These are phyloP conservation scores for Lycodopsis pacificus DNA, from an alignment of 2,797 vertebrate species.

Conservation along the genomic window DNA sequence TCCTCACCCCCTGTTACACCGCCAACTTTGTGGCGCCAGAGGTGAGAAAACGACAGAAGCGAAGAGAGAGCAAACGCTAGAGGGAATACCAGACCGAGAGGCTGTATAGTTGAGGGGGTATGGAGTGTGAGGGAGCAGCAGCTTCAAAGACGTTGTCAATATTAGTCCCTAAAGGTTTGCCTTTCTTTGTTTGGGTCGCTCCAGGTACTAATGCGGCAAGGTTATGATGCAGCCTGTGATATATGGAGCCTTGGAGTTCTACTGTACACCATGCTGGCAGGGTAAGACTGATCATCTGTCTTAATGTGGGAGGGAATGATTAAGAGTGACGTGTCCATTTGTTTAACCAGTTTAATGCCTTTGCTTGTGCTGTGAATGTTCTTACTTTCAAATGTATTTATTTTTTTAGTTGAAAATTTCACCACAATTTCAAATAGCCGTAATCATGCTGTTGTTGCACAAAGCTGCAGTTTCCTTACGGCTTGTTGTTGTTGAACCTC, in stretches of 20 bases:
- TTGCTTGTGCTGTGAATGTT: not conserved
- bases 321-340: not conserved
- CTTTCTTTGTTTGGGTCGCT: slow-evolving; percentile 34
- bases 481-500: not conserved
- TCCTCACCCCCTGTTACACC: slow-evolving; percentile 97
- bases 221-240: slow-evolving; percentile 98
- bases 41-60: slow-evolving; percentile 76
- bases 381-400: not conserved
- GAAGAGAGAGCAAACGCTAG: not conserved
- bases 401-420: not conserved
- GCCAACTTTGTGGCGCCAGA: slow-evolving; percentile 99
- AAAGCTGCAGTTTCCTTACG: not conserved
- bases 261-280: slow-evolving; percentile 97
- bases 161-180: slow-evolving; percentile 7
- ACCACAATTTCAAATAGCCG: not conserved
- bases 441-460: not conserved
- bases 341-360: not conserved
- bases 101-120: not conserved
- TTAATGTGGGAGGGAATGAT: slow-evolving; percentile 10
- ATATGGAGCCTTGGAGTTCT: slow-evolving; percentile 99
- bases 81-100: not conserved
- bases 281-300: slow-evolving; percentile 82
- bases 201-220: slow-evolving; percentile 97
- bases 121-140: not conserved
- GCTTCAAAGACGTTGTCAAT: not conserved